phyloP scores from a whole-genome alignment of 2,888 invertebrate species.

The Drosophila affinis region DNA sequence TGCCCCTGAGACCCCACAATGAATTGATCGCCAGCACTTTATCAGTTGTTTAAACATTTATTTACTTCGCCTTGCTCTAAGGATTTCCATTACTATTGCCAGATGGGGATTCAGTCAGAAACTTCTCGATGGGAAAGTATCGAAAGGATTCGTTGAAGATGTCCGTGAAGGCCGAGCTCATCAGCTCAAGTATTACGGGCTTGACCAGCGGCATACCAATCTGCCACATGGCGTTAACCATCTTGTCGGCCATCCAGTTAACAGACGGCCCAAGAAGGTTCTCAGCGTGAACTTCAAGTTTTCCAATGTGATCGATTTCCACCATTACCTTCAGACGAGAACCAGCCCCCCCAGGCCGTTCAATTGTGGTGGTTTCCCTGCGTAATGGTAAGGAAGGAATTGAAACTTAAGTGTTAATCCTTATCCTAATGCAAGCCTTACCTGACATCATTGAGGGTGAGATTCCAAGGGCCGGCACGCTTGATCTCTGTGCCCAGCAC shows the following conservation, averaged over 20 bases:
- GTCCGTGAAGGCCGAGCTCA: constrained; percentile 92
- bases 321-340: constrained; percentile 87
- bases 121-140: constrained; percentile 88
- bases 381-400: no score
- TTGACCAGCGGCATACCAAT: constrained; percentile 90
- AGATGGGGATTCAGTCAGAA: constrained; percentile 84
- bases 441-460: constrained; percentile 88
- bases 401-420: not conserved
- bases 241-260: constrained; percentile 87
- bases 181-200: constrained; percentile 92
- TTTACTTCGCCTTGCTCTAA: constrained; percentile 32
- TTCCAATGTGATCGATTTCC: constrained; percentile 89
- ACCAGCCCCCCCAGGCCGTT: constrained; percentile 83
- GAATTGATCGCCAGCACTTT: constrained; percentile 64
- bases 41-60: constrained; percentile 57
- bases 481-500: constrained; percentile 86
- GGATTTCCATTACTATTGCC: constrained; percentile 2
- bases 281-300: constrained; percentile 90
- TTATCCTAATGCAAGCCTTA: constrained; percentile 30
- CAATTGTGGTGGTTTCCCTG: constrained; percentile 85
- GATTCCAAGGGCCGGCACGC: constrained; percentile 90
- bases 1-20: constrained; percentile 44
- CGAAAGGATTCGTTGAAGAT: constrained; percentile 91
- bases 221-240: constrained; percentile 93
- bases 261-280: constrained; percentile 88